Conservation (phyloP, 2,113 vertebrate genomes). For the Cyanoderma ruficeps region DNA sequence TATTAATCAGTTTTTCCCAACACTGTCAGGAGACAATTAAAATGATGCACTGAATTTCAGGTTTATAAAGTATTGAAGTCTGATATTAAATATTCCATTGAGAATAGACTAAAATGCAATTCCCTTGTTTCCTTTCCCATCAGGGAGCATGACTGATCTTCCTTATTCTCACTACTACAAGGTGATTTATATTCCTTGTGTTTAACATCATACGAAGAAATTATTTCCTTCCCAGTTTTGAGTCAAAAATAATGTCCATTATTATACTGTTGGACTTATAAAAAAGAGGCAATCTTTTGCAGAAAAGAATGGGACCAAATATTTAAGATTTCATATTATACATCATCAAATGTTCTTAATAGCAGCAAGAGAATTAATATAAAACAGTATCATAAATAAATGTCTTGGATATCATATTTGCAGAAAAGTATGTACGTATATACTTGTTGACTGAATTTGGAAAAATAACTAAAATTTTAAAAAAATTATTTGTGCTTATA, state of each 20-base stretch:
- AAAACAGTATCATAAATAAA: background rate
- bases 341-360: background rate
- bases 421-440: background rate
- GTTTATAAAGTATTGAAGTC: background rate
- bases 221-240: background rate
- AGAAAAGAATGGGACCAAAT: background rate
- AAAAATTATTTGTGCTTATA: background rate
- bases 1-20: background rate
- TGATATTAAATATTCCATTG: background rate
- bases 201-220: background rate
- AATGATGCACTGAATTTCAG: background rate
- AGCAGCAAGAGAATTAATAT: background rate
- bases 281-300: background rate
- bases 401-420: background rate
- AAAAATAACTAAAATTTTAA: background rate
- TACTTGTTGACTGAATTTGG: background rate
- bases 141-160: background rate
- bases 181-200: background rate
- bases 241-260: conserved; percentile 7
- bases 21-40: background rate
- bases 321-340: background rate
- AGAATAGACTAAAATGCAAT: background rate
- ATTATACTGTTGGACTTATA: background rate
- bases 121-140: background rate
- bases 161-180: background rate